phyloP scores from a whole-genome alignment of 2,888 invertebrate genomes.

The Falcaria lacertinaria region DNA sequence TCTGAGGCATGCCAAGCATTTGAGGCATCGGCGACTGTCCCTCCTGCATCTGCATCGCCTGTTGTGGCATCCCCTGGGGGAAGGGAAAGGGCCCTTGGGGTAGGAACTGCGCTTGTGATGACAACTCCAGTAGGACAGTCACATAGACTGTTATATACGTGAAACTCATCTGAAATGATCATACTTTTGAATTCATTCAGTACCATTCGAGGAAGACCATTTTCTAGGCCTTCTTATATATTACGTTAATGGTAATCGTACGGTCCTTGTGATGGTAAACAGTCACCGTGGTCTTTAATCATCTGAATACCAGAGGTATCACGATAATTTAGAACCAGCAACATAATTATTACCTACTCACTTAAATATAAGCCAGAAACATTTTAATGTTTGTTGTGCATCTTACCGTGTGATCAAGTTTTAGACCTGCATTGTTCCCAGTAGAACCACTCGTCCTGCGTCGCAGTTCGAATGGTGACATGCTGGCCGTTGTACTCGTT shows the following conservation, averaged over 20 bases:
- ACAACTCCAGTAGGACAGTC: neutral
- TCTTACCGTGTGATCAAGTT: too few species aligned
- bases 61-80: neutral
- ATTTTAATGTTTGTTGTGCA: too few species aligned
- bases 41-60: neutral
- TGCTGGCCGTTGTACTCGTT: neutral
- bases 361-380: too few species aligned
- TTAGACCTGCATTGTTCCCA: neutral
- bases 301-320: too few species aligned
- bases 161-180: neutral
- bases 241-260: too few species aligned
- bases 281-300: too few species aligned
- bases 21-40: conserved; percentile 2
- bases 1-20: conserved; percentile 3
- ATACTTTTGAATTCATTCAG: neutral
- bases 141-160: neutral
- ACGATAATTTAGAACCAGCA: too few species aligned
- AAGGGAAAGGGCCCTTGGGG: neutral
- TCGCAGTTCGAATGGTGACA: neutral
- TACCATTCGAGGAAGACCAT: too few species aligned
- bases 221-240: too few species aligned
- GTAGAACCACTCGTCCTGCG: neutral
- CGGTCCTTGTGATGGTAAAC: too few species aligned
- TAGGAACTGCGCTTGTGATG: conserved; percentile 1
- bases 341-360: too few species aligned